Evolutionary conservation across 1,140 invertebrate species (phyloP).

Genomic region (Chymomyza costata): DNA sequence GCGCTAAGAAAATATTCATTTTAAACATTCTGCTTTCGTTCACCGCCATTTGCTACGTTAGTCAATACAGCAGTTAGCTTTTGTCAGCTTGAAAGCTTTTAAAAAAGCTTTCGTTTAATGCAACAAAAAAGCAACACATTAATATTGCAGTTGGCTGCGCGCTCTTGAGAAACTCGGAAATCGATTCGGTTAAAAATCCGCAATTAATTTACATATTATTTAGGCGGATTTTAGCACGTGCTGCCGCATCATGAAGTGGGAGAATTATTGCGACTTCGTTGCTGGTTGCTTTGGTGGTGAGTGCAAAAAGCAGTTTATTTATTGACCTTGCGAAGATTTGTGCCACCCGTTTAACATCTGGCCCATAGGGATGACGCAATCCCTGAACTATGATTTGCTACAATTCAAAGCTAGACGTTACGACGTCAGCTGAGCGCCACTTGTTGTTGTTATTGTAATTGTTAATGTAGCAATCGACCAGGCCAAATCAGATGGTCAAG

Average conservation of each 20-base stretch:
- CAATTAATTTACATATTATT: background rate
- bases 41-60: no score
- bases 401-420: slow-evolving; percentile 9
- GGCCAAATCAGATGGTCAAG: slow-evolving; percentile 58
- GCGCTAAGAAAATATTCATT: no score
- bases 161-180: slow-evolving; percentile 37
- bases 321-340: no score
- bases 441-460: no score
- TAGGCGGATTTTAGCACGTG: background rate
- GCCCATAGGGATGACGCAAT: slow-evolving; percentile 68
- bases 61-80: slow-evolving; percentile 17
- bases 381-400: no score
- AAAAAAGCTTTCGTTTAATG: slow-evolving; percentile 1
- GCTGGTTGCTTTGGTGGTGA: slow-evolving; percentile 66
- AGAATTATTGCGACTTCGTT: slow-evolving; percentile 69
- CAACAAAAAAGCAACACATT: background rate
- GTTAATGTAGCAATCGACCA: slow-evolving; percentile 1
- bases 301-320: slow-evolving; percentile 15
- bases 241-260: slow-evolving; percentile 56
- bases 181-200: slow-evolving; percentile 4
- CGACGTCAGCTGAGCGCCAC: slow-evolving; percentile 24
- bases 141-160: slow-evolving; percentile 33
- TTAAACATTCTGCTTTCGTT: no score
- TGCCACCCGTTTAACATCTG: no score
- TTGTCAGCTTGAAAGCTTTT: slow-evolving; percentile 8